Evolutionary conservation across 2,888 invertebrate species (phyloP), one percentile per base, ranked within the genome.

Genomic region (Keiferia lycopersicella): DNA sequence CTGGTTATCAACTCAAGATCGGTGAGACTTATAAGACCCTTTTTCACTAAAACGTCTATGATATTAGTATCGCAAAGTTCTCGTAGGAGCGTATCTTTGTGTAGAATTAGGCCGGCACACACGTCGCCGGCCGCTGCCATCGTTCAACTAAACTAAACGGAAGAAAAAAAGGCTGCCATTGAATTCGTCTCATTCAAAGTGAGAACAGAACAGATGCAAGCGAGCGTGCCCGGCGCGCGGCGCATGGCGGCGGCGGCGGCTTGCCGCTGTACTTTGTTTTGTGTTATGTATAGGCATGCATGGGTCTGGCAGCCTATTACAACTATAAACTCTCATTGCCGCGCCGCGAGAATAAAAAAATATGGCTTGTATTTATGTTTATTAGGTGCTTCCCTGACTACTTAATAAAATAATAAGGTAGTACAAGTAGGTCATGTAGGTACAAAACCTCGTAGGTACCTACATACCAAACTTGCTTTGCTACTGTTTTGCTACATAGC

Each of bases 11-110:
- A 86, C 81, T 94, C 94, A 71, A 94, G 92, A 73, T 94, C 94
- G 72, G 92, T 92, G 69, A 94, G 86, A 75, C 89, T 93, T 67
- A 94, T 91, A 69, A 94, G 91, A 61, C 94, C 93, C 76, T 94
- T 94, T 79, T 94, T 94, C 64, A 94, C 94, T 66, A 94, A 87
- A 69, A 93, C 92, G 68, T 93, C 93, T 71, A 94, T 78, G 62
- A 94, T 85, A 81, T 94, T 93, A 68, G 94, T 94, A 70, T 93
- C 93, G 76, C 92, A 90, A 71, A 94, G 81, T 87, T 94, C 94
- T 66, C 93, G 92, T 75, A 94, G 89, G 74, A 94, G 91, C 66
- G 93, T 92, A 60, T 92, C 88, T 83, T 93, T 94, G 83, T 94
- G 94, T 63, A 94, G 93, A 72, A 92, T 88, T 65, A 94, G 86